Percentiles rank a stretch among this genome's conserved stretches.
Conservation (phyloP, 1,140 invertebrate species). For the Leptopilina boulardi region DNA sequence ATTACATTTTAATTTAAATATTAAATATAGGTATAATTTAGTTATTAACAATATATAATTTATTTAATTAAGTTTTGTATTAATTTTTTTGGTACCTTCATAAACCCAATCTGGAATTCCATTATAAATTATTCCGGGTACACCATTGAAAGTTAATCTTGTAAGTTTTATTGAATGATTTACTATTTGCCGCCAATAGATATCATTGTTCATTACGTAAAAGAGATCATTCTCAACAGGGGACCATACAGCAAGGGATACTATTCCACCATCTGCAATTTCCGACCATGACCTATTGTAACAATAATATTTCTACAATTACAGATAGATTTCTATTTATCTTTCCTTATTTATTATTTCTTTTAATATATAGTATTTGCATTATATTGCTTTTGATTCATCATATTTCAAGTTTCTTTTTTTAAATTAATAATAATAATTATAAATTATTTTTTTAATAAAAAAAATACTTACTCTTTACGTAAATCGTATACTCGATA, state of each 20-base stretch:
- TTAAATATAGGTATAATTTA: no score
- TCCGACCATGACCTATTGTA: constrained; percentile 66
- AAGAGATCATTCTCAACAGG: constrained; percentile 80
- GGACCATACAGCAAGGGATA: constrained; percentile 79
- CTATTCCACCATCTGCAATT: constrained; percentile 73
- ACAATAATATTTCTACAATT: constrained; percentile 70
- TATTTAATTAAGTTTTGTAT: no score
- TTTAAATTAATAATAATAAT: neutral
- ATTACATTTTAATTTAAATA: no score
- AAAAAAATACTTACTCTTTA: neutral
- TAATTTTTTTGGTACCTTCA: constrained; percentile 75
- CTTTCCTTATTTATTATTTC: constrained; percentile 79
- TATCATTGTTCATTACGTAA: constrained; percentile 86
- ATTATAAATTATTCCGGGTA: constrained; percentile 83
- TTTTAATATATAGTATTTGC: constrained; percentile 67
- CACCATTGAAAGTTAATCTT: constrained; percentile 79
- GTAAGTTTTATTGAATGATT: constrained; percentile 44
- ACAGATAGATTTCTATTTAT: constrained; percentile 75
- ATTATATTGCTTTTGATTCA: constrained; percentile 52
- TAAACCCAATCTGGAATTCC: constrained; percentile 88
- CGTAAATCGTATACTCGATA: constrained; percentile 6
- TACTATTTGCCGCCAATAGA: constrained; percentile 82
- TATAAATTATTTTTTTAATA: neutral
- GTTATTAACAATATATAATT: no score
- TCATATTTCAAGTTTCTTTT: neutral